Conservation (phyloP, 2,113 vertebrate genomes). For the Zingel zingel region DNA sequence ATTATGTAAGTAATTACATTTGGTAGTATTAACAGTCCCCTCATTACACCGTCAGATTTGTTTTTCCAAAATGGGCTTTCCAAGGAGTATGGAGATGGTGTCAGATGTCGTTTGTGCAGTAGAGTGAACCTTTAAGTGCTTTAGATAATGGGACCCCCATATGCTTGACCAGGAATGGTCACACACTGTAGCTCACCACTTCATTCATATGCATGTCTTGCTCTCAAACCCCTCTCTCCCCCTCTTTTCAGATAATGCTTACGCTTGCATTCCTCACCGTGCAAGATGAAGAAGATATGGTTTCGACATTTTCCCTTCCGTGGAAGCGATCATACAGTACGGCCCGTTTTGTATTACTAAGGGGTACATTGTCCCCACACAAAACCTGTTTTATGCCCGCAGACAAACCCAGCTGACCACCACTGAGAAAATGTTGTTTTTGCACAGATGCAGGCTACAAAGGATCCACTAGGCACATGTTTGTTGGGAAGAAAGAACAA, state of each 20-base stretch:
- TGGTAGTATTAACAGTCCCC: constrained; percentile 59
- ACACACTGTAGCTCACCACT: constrained; percentile 5
- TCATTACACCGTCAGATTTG: constrained; percentile 68
- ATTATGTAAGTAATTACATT: constrained; percentile 66
- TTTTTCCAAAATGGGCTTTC: constrained; percentile 53
- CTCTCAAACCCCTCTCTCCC: constrained; percentile 10
- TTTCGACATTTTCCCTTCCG: constrained; percentile 29
- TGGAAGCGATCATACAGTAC: constrained; percentile 16
- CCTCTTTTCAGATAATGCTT: constrained; percentile 32
- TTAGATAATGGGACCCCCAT: background rate
- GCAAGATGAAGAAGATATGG: constrained; percentile 59
- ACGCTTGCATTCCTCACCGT: constrained; percentile 46
- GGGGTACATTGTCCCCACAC: constrained; percentile 12
- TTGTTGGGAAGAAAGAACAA: constrained; percentile 49
- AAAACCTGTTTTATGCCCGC: constrained; percentile 14
- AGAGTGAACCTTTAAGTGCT: constrained; percentile 18
- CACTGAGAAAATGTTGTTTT: constrained; percentile 32
- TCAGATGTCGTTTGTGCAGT: constrained; percentile 37
- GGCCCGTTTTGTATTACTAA: constrained; percentile 38
- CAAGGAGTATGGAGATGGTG: constrained; percentile 8
- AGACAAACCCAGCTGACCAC: constrained; percentile 34
- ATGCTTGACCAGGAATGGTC: background rate
- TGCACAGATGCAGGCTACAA: constrained; percentile 20
- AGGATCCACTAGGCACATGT: constrained; percentile 44
- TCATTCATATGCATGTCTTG: constrained; percentile 43